Conservation (phyloP, 2,113 vertebrate species). For the Phaethornis superciliosus region DNA sequence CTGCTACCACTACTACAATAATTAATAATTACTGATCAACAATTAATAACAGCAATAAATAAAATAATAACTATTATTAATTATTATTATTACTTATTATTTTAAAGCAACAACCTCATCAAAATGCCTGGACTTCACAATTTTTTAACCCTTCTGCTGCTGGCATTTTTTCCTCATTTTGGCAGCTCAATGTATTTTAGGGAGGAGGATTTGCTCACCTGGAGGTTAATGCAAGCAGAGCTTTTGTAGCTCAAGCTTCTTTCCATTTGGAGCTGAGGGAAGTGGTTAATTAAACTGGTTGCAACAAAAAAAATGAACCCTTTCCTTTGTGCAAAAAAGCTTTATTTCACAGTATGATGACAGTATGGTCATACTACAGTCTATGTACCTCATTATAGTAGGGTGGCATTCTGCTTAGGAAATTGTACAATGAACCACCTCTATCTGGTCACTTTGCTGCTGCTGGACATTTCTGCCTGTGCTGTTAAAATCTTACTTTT, state of each 20-base stretch:
- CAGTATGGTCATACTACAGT: no score
- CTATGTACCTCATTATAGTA: not conserved
- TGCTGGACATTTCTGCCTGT: not conserved
- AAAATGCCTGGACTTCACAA: not conserved
- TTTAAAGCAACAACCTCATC: not conserved
- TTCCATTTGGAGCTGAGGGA: not conserved
- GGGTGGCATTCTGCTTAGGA: not conserved
- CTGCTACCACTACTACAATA: no score
- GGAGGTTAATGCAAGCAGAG: conserved; percentile 37
- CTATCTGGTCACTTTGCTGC: not conserved
- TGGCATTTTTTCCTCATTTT: not conserved
- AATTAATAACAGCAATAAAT: no score
- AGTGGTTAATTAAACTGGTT: conserved; percentile 45
- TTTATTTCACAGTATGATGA: not conserved
- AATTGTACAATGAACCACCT: not conserved
- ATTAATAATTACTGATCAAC: no score
- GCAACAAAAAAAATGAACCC: conserved; percentile 11
- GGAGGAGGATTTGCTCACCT: not conserved
- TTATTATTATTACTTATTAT: not conserved
- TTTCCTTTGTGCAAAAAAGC: not conserved
- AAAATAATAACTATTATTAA: not conserved
- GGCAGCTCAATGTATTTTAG: conserved; percentile 20
- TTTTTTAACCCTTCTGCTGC: conserved; percentile 16
- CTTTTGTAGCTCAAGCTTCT: conserved; percentile 34
- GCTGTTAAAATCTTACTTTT: not conserved